phyloP scores from a whole-genome alignment of 2,113 vertebrate species.

The Pandion haliaetus region DNA sequence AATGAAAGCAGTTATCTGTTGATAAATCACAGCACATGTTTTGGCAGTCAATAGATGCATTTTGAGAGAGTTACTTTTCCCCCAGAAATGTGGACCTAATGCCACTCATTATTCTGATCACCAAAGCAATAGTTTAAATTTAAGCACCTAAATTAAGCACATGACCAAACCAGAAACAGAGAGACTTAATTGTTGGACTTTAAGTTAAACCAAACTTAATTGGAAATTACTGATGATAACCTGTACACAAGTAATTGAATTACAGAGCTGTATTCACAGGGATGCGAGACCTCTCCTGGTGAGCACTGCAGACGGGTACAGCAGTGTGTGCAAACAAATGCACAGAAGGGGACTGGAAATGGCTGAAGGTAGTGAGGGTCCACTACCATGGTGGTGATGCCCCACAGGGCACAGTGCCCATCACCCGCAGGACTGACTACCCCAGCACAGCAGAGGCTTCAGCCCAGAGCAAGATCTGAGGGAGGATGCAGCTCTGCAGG shows the following conservation, averaged over 20 bases:
- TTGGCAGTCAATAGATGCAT: neutral
- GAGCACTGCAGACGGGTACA: neutral
- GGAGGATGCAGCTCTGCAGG: neutral
- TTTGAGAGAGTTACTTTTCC: neutral
- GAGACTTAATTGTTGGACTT: neutral
- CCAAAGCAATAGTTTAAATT: neutral
- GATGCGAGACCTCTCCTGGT: neutral
- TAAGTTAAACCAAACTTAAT: neutral
- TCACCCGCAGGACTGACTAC: neutral
- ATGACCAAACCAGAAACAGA: neutral
- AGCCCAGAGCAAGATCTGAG: neutral
- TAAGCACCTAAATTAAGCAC: neutral
- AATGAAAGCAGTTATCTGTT: neutral
- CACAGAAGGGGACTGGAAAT: neutral
- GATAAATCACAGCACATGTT: neutral
- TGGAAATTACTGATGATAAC: neutral
- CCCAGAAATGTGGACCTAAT: neutral
- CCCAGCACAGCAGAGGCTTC: neutral
- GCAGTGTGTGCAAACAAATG: fast-evolving
- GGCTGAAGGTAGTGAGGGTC: neutral
- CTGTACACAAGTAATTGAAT: neutral
- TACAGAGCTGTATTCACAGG: neutral
- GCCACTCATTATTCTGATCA: neutral
- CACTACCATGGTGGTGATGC: fast-evolving
- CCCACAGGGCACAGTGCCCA: neutral